Conservation (phyloP, 2,888 invertebrate genomes). For the Limnephilus marmoratus region DNA sequence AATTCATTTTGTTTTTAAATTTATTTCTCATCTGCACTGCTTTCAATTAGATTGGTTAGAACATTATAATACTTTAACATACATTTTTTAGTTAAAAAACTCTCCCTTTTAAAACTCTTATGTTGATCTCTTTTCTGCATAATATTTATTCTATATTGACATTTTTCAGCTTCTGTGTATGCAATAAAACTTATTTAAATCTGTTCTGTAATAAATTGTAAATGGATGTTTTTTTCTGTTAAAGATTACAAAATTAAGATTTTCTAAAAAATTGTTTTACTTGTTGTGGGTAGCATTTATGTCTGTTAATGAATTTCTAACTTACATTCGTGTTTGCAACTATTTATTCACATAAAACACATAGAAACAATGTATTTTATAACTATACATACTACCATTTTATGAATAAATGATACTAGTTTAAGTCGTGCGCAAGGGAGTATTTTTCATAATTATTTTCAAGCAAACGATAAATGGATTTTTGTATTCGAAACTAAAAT, state of each 20-base stretch:
- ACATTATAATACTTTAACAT: neutral
- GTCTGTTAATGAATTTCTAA: neutral
- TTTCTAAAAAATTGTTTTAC: too few species aligned
- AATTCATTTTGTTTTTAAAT: neutral
- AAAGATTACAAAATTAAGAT: neutral
- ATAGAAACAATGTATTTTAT: neutral
- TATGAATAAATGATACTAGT: neutral
- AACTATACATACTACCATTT: neutral
- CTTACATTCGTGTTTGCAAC: neutral
- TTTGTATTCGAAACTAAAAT: too few species aligned
- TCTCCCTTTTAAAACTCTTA: neutral
- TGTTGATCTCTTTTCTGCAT: neutral
- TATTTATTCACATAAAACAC: neutral
- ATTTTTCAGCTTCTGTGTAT: neutral
- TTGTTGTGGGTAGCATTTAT: neutral
- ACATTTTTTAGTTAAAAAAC: neutral
- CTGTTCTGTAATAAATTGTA: neutral
- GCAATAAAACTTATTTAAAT: neutral
- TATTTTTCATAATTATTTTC: too few species aligned
- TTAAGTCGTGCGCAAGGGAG: too few species aligned
- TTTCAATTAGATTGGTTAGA: neutral
- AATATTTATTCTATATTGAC: too few species aligned
- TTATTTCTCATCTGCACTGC: slow-evolving; percentile 3
- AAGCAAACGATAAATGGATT: too few species aligned
- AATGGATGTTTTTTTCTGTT: neutral